phyloP scores from a whole-genome alignment of 2,113 vertebrate species.

The Toxostoma redivivum region DNA sequence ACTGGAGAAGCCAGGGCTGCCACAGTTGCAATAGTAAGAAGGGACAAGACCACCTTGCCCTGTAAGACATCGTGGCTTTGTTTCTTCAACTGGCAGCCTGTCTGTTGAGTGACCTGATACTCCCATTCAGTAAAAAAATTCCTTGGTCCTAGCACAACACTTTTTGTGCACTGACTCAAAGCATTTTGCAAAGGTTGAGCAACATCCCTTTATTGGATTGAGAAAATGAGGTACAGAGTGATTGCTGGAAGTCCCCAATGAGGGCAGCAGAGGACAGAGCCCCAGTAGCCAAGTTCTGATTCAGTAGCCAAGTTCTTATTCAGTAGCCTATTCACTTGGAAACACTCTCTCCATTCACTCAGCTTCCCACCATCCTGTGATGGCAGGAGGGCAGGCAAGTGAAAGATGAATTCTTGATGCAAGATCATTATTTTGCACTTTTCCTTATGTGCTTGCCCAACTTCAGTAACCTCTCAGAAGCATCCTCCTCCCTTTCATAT shows the following conservation, averaged over 20 bases:
- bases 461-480: conserved; percentile 7
- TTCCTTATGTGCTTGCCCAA: neutral
- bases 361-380: neutral
- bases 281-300: neutral
- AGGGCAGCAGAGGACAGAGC: neutral
- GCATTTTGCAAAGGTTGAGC: conserved; percentile 14
- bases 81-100: neutral
- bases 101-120: neutral
- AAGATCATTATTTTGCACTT: neutral
- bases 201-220: neutral
- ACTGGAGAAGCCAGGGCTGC: neutral
- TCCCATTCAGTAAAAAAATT: neutral
- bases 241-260: neutral
- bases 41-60: neutral
- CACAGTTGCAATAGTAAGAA: neutral
- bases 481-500: neutral
- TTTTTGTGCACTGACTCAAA: neutral
- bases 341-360: neutral
- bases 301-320: neutral
- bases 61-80: neutral
- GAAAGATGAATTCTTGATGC: neutral
- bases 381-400: neutral
- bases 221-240: neutral
- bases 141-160: neutral
- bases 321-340: neutral